Conservation (phyloP, 2,797 vertebrate genomes). For the Urosaurus nigricauda region DNA sequence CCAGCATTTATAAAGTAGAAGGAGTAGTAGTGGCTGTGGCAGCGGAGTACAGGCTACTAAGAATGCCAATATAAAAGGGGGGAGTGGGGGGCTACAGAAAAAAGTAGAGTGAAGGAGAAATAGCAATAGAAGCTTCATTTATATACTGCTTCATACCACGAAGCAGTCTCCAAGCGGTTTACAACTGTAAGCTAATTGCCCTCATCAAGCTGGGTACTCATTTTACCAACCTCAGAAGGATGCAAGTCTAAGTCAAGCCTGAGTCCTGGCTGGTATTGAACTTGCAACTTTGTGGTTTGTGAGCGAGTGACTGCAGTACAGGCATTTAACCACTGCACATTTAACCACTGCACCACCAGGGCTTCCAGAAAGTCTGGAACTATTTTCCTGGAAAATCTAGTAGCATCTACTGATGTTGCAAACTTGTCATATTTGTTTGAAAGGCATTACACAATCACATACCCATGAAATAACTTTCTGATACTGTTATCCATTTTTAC, state of each 20-base stretch:
- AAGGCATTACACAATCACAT: background rate
- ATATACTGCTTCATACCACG: too few relatives aligned
- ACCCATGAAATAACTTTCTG: background rate
- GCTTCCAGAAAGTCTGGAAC: background rate
- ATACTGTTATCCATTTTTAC: background rate
- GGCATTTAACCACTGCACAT: too few relatives aligned
- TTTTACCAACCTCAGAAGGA: too few relatives aligned
- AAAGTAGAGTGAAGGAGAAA: background rate
- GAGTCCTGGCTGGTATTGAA: too few relatives aligned
- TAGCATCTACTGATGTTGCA: fast-evolving
- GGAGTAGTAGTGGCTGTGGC: background rate
- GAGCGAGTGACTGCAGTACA: too few relatives aligned
- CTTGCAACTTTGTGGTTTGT: too few relatives aligned
- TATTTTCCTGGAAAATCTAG: background rate
- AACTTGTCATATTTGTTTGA: constrained; percentile 42
- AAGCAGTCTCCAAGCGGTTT: too few relatives aligned
- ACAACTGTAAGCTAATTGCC: too few relatives aligned
- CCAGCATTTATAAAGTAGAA: background rate
- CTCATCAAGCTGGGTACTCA: too few relatives aligned
- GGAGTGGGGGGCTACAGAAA: fast-evolving
- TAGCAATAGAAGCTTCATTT: too few relatives aligned
- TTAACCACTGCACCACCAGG: too few relatives aligned
- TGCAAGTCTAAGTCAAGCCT: too few relatives aligned
- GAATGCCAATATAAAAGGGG: fast-evolving
- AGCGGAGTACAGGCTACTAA: background rate